A percentile compares a stretch with the other conserved stretches of the same genome.
Evolutionary conservation across 1,140 invertebrate genomes (phyloP).

Genomic region (Anastrepha ludens): DNA sequence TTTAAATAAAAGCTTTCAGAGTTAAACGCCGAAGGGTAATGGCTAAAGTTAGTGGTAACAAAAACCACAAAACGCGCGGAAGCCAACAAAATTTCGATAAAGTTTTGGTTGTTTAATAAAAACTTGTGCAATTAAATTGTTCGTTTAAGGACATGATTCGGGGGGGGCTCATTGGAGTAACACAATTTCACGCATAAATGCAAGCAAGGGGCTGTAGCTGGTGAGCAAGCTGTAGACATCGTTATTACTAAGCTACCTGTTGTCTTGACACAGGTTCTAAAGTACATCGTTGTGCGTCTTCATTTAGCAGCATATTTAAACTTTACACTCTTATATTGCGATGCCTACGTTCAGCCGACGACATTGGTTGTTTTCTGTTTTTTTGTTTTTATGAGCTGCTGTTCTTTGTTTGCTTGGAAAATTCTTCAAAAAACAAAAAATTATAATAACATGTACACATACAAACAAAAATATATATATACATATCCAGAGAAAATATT

Average conservation of each 20-base stretch:
- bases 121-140: constrained; percentile 12
- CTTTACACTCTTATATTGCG: no score
- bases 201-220: background rate
- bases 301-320: background rate
- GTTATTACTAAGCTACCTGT: background rate
- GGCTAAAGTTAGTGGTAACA: background rate
- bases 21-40: background rate
- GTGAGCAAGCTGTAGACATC: background rate
- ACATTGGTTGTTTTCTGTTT: background rate
- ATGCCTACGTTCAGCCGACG: background rate
- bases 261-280: background rate
- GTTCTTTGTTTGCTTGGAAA: background rate
- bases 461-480: background rate
- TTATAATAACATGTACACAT: no score
- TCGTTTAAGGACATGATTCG: background rate
- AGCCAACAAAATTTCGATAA: background rate
- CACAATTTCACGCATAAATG: background rate
- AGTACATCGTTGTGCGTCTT: background rate
- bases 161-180: background rate
- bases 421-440: no score
- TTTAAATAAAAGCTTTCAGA: no score
- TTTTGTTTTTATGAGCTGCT: background rate
- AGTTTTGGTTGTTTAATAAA: background rate
- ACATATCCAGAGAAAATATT: background rate
- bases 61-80: background rate